Percentiles rank a stretch among this genome's conserved stretches.
These are phyloP conservation scores for Hyles vespertilio DNA, from an alignment of 1,140 invertebrate genomes.

Conservation along the genomic window DNA sequence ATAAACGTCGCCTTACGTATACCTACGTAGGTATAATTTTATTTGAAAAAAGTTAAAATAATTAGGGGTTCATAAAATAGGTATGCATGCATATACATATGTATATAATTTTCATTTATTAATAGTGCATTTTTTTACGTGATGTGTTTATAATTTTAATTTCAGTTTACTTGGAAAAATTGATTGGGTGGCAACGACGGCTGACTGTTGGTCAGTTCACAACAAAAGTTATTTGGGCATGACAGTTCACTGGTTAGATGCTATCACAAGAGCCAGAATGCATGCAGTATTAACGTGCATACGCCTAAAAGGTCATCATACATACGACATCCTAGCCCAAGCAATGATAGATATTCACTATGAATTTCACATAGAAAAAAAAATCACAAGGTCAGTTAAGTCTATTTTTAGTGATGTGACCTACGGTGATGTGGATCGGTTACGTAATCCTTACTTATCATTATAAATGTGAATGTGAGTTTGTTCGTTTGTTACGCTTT, in stretches of 20 bases:
- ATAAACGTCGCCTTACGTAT: too few species aligned
- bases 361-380: conserved; percentile 14
- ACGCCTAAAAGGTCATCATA: conserved; percentile 10
- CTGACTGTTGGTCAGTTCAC: conserved; percentile 11
- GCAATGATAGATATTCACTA: conserved; percentile 13
- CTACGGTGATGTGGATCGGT: conserved; percentile 3
- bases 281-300: conserved; percentile 11
- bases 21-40: conserved; percentile 5
- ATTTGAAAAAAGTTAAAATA: conserved; percentile 7
- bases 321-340: conserved; percentile 12
- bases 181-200: conserved; percentile 11
- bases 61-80: conserved; percentile 5
- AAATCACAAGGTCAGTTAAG: conserved; percentile 1
- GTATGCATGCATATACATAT: conserved; percentile 8
- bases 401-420: too few species aligned
- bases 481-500: conserved; percentile 2
- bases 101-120: conserved; percentile 9
- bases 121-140: conserved; percentile 5
- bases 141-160: conserved; percentile 10
- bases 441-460: conserved; percentile 2
- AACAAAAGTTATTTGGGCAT: conserved; percentile 12
- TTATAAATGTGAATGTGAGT: neutral
- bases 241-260: conserved; percentile 13
- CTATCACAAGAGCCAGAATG: conserved; percentile 12
- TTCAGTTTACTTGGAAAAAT: conserved; percentile 7